A percentile compares a stretch with the other conserved stretches of the same genome.
Evolutionary conservation across 2,888 invertebrate species (phyloP).

Genomic region (Drosophila tripunctata): DNA sequence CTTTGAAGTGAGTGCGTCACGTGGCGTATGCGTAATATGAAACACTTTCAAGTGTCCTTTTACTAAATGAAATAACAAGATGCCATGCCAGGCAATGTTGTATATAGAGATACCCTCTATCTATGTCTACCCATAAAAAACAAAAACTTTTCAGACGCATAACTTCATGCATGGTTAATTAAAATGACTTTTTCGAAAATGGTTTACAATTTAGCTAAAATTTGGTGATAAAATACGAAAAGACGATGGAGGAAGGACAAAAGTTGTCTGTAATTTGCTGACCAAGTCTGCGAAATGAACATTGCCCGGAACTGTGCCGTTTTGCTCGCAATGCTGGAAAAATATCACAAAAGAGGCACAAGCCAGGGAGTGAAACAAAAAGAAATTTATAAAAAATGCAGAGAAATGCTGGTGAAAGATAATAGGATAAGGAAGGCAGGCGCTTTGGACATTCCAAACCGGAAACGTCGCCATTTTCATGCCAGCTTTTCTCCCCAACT

Average conservation of each 20-base stretch:
- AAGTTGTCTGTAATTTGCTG: slow-evolving; percentile 65
- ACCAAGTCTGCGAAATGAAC: slow-evolving; percentile 70
- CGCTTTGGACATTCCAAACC: slow-evolving; percentile 44
- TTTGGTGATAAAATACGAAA: background rate
- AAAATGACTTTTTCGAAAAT: background rate
- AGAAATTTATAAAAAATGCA: slow-evolving; percentile 35
- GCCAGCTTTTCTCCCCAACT: slow-evolving; percentile 59
- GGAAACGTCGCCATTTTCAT: slow-evolving; percentile 66
- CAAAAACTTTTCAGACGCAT: background rate
- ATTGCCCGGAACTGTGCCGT: slow-evolving; percentile 68
- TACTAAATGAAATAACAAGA: background rate
- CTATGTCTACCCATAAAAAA: background rate
- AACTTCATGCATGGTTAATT: background rate
- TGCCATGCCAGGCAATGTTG: background rate
- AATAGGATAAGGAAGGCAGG: slow-evolving; percentile 58
- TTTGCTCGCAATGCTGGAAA: slow-evolving; percentile 64
- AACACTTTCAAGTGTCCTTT: background rate
- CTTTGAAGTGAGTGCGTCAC: slow-evolving; percentile 49
- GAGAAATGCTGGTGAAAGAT: slow-evolving; percentile 45
- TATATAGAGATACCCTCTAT: background rate
- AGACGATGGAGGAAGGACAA: slow-evolving; percentile 40
- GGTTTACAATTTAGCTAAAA: slow-evolving; percentile 15
- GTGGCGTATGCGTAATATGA: slow-evolving; percentile 42
- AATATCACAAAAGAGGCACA: slow-evolving; percentile 24
- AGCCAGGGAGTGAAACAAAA: slow-evolving; percentile 1